A percentile compares a stretch with the other conserved stretches of the same genome.
Evolutionary conservation across 1,140 invertebrate genomes (phyloP).

Genomic region (Paraescarpia echinospica): DNA sequence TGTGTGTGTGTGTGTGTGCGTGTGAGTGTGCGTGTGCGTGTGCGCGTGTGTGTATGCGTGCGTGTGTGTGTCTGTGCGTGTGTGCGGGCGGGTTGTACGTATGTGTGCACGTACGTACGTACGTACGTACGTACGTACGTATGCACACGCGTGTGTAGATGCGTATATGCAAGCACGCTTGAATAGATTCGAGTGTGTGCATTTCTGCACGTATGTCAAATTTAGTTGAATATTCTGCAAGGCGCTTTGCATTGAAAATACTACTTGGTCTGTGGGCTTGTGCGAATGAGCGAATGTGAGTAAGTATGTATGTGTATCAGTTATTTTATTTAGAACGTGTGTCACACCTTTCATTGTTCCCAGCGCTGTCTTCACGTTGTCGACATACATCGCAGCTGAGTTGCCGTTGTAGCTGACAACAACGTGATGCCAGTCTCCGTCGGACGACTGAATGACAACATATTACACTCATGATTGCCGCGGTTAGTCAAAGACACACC

Average conservation of each 20-base stretch:
- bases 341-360: neutral
- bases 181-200: neutral
- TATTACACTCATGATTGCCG: neutral
- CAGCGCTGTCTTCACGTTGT: neutral
- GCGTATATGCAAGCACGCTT: neutral
- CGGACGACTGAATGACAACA: neutral
- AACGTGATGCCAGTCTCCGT: neutral
- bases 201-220: neutral
- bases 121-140: neutral
- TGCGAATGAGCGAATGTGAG: neutral
- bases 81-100: neutral
- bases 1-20: neutral
- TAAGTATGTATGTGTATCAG: no score
- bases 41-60: constrained; percentile 14
- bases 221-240: no score
- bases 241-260: no score
- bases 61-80: neutral
- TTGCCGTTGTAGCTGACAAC: neutral
- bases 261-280: neutral
- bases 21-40: neutral
- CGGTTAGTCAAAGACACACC: neutral
- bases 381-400: neutral
- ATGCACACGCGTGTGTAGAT: neutral
- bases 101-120: constrained; percentile 21
- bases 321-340: neutral